These are phyloP conservation scores for Dysidea cf. avara DNA, from an alignment of 37 sponge, comb jelly and placozoan species.

Conservation along the genomic window DNA sequence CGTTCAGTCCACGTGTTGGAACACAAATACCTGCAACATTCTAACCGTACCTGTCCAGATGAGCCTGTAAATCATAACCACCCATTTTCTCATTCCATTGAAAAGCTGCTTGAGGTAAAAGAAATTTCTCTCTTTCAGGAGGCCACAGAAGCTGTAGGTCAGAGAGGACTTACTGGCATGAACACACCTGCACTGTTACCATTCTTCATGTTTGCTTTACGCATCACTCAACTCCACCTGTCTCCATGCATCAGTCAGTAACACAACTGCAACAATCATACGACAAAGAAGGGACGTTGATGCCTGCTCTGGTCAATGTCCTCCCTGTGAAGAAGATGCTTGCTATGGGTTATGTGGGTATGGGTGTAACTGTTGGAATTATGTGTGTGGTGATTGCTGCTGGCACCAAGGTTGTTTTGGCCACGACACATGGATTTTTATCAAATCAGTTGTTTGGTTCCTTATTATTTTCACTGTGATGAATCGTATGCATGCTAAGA, in stretches of 20 bases:
- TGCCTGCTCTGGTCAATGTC: constrained; percentile 30
- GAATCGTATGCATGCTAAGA: constrained; percentile 41
- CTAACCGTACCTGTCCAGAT: too few relatives aligned
- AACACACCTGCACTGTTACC: constrained; percentile 12
- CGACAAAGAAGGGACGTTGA: too few relatives aligned
- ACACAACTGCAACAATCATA: too few relatives aligned
- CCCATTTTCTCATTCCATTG: background rate
- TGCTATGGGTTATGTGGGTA: constrained; percentile 82
- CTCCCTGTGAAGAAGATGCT: constrained; percentile 60
- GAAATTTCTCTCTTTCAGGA: constrained; percentile 11
- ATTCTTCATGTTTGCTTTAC: constrained; percentile 26
- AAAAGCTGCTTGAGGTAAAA: background rate
- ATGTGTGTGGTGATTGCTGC: constrained; percentile 90
- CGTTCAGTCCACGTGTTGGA: too few relatives aligned
- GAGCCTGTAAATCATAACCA: too few relatives aligned
- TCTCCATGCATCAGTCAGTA: too few relatives aligned
- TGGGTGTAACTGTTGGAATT: constrained; percentile 78
- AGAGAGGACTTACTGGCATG: constrained; percentile 17
- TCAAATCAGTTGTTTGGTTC: constrained; percentile 52
- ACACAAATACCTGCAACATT: too few relatives aligned
- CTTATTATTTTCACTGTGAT: constrained; percentile 55
- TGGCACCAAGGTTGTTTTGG: constrained; percentile 77
- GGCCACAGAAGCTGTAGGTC: constrained; percentile 17
- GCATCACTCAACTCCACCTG: constrained; percentile 1
- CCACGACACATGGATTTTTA: constrained; percentile 73